Percentiles rank a stretch among this genome's conserved stretches.
phyloP scores from a whole-genome alignment of 2,113 vertebrate genomes.

The Rhynchopsitta pachyrhyncha region DNA sequence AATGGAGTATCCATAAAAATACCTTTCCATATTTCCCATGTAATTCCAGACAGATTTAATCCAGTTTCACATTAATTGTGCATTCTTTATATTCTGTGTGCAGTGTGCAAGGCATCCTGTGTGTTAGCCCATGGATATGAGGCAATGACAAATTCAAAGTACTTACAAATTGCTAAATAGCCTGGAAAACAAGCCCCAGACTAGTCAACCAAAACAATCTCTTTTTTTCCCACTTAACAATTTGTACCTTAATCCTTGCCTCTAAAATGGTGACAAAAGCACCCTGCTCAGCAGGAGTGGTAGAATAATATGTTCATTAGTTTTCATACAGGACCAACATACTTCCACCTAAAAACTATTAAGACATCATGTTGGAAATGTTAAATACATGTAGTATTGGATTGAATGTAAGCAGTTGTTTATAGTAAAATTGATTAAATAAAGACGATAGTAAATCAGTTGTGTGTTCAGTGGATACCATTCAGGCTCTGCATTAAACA shows the following conservation, averaged over 20 bases:
- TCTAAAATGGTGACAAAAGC: not conserved
- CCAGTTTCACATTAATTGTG: not conserved
- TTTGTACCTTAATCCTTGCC: not conserved
- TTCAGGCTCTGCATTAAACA: not conserved
- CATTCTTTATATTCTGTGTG: not conserved
- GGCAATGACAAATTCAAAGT: not conserved
- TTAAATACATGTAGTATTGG: not conserved
- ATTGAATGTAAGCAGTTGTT: not conserved
- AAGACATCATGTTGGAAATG: not conserved
- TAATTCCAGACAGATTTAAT: not conserved
- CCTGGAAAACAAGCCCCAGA: not conserved
- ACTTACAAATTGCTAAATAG: not conserved
- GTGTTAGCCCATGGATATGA: not conserved
- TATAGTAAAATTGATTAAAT: not conserved
- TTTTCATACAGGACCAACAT: not conserved
- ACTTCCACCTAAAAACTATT: not conserved
- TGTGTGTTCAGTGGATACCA: no score
- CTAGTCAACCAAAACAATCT: not conserved
- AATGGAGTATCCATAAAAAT: constrained; percentile 54
- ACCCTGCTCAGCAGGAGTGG: not conserved
- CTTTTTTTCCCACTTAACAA: not conserved
- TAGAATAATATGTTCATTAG: not conserved
- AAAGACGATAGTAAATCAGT: not conserved
- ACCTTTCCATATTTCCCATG: not conserved
- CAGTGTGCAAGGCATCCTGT: not conserved